Evolutionary conservation across 2,888 invertebrate species (phyloP), one percentile per base, ranked within the genome.

Genomic region (Ormyrus labotus): DNA sequence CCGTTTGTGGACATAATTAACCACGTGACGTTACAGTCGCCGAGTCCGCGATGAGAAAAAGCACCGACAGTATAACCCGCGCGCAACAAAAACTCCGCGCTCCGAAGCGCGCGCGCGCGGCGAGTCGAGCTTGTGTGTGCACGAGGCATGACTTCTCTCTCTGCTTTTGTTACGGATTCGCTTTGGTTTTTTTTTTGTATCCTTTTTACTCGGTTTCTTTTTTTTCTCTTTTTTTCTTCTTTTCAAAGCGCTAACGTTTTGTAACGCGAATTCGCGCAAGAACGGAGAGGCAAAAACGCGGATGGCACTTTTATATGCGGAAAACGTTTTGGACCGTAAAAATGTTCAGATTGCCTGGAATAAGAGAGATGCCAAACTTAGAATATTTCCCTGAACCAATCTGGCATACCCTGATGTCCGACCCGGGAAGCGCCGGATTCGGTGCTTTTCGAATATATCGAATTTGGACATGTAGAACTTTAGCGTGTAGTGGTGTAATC

Each of bases 161-260:
- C 53, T 45, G 53, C 63, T 53, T 72, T 72, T 63, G 53, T 72
- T 72, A 11, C 6, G 61, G 63, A 72, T 72, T 63, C 53, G 72
- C 47, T 55, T 19, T 47, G 51, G 72, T 72, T 53, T 55, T 13
- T 13, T 10, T 19, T 60, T 19, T 63, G 9, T 13, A 0, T 72
- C 47, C 53, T 60, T 9, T 71, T 11, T n/a, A 0, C 51, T 55
- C 48, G 0, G 0, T n/a, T 61, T 9, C 50, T 8, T 51, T 61
- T 57, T 47, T 19, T 19, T 6, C 51, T 48, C 50, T 0, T 2
- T 4, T 4, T 3, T 34, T 4, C 34, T 4, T 4, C 34, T 34
- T 34, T 34, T 34, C 34, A 34, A 34, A 34, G 34, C 60, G 55
- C 55, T 63, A 63, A 55, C 63, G 47, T 72, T 72, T 63, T 63